A percentile compares a stretch with the other conserved stretches of the same genome.
These are phyloP conservation scores for Hetaerina titia DNA, from an alignment of 2,888 invertebrate genomes.

Conservation along the genomic window DNA sequence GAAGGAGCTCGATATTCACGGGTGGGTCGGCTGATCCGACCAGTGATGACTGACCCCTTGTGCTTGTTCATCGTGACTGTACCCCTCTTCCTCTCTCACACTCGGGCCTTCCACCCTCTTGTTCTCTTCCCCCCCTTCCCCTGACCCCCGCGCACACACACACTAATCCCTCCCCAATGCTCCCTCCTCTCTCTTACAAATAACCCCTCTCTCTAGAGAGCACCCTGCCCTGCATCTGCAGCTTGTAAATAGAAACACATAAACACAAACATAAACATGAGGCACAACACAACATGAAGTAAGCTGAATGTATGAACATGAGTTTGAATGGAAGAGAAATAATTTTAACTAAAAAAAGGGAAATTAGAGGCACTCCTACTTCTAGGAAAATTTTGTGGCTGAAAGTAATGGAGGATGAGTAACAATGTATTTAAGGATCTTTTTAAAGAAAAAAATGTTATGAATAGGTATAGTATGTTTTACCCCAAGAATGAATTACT, in stretches of 20 bases:
- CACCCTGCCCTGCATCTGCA: constrained; percentile 64
- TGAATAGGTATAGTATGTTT: too few species aligned
- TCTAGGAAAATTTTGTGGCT: background rate
- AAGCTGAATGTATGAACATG: background rate
- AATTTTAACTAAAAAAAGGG: background rate
- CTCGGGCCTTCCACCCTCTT: constrained; percentile 47
- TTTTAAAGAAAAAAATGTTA: too few species aligned
- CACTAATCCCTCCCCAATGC: background rate
- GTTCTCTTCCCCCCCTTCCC: constrained; percentile 12
- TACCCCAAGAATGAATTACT: too few species aligned
- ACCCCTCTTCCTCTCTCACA: constrained; percentile 49
- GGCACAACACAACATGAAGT: constrained; percentile 37
- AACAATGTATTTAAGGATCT: too few species aligned
- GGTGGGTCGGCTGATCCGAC: constrained; percentile 42
- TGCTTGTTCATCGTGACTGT: constrained; percentile 43
- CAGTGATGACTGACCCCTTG: constrained; percentile 57
- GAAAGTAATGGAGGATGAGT: too few species aligned
- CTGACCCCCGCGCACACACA: background rate
- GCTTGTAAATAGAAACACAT: constrained; percentile 65
- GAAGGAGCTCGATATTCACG: constrained; percentile 45
- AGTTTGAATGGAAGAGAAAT: background rate
- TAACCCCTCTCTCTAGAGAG: constrained; percentile 46
- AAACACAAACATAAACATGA: constrained; percentile 66
- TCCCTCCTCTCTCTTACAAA: constrained; percentile 44
- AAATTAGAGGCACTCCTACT: background rate